phyloP scores from a whole-genome alignment of 2,888 invertebrate genomes.

The Sarcophaga variegata region DNA sequence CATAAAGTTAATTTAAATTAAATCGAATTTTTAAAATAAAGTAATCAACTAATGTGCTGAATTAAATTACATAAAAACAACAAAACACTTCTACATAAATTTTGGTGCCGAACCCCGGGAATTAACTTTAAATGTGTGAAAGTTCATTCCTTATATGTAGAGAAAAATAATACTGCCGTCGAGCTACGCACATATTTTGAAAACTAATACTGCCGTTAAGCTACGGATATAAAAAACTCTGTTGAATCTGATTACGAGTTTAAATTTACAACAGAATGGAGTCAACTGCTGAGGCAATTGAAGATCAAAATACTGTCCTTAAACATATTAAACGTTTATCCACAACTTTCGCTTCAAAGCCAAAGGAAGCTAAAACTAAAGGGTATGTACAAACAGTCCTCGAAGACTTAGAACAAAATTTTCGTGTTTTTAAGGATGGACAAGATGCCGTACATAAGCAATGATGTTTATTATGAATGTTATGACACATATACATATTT shows the following conservation, averaged over 20 bases:
- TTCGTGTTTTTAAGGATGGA: constrained; percentile 39
- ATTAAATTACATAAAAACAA: no score
- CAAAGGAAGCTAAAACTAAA: constrained; percentile 1
- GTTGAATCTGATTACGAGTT: background rate
- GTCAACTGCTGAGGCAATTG: constrained; percentile 19
- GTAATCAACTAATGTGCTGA: no score
- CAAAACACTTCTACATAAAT: no score
- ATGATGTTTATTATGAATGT: constrained; percentile 37
- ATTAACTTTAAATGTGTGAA: no score
- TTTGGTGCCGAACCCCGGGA: no score
- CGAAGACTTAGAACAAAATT: constrained; percentile 41
- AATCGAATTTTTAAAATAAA: no score
- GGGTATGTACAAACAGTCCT: constrained; percentile 34
- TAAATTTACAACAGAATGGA: background rate
- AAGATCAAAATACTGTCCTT: constrained; percentile 7
- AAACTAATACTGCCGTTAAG: no score
- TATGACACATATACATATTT: constrained; percentile 43
- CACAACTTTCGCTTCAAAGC: background rate
- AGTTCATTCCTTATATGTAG: no score
- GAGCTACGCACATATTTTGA: no score
- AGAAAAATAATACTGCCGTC: no score
- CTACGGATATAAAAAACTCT: background rate
- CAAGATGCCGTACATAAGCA: constrained; percentile 28
- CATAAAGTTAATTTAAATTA: no score
- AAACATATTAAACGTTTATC: constrained; percentile 34